phyloP scores from a whole-genome alignment of 64 coral and sea anemone genomes.

The Stylophora pistillata region DNA sequence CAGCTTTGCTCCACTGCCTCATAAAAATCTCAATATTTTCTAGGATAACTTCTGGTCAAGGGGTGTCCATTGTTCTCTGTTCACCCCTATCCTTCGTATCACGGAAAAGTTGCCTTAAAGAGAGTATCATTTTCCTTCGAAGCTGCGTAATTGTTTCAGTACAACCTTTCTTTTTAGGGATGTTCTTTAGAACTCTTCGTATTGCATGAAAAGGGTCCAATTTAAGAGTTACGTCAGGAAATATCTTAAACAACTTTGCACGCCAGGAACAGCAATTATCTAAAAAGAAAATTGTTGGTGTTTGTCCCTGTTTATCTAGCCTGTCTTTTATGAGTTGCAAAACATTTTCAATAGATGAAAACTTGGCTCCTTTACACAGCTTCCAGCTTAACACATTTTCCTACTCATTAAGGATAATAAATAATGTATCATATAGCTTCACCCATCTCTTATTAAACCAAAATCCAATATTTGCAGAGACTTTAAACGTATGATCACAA shows the following conservation, averaged over 20 bases:
- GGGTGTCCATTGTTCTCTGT: conserved; percentile 51
- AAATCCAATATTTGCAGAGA: not conserved
- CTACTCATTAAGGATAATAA: conserved; percentile 64
- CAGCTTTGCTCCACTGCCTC: conserved; percentile 40
- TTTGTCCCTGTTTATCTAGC: not conserved
- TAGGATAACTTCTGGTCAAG: conserved; percentile 41
- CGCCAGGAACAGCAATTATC: conserved; percentile 59
- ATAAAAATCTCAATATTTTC: conserved; percentile 62
- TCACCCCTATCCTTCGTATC: conserved; percentile 40
- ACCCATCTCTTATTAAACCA: conserved; percentile 62
- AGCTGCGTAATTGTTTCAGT: conserved; percentile 38
- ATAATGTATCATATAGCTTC: conserved; percentile 61
- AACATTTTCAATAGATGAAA: conserved; percentile 57
- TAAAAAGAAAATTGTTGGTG: conserved; percentile 19
- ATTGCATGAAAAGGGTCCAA: conserved; percentile 64
- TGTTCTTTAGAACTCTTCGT: conserved; percentile 55
- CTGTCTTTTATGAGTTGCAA: not conserved
- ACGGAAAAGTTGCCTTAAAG: conserved; percentile 38
- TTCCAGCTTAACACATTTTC: conserved; percentile 50
- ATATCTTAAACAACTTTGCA: conserved; percentile 37
- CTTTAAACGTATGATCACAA: not conserved
- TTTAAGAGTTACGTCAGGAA: conserved; percentile 29
- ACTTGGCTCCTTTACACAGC: conserved; percentile 48
- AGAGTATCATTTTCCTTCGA: conserved; percentile 40
- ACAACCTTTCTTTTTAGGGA: conserved; percentile 47